A percentile compares a stretch with the other conserved stretches of the same genome.
These are phyloP conservation scores for Dysidea cf. avara DNA, from an alignment of 37 sponge, comb jelly and placozoan species.

Conservation along the genomic window DNA sequence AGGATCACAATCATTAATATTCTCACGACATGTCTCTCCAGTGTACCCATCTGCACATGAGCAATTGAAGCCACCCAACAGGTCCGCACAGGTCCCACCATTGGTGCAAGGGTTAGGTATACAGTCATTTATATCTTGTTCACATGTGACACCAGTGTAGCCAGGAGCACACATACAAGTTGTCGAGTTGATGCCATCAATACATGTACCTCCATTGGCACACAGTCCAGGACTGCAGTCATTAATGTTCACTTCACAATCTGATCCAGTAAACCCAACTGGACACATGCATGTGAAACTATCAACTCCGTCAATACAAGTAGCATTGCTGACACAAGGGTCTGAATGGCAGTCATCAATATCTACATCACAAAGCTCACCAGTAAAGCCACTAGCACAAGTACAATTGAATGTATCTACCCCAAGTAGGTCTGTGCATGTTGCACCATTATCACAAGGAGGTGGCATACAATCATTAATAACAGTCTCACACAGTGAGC, in stretches of 20 bases:
- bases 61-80: slow-evolving; percentile 3
- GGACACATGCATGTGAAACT: slow-evolving; percentile 23
- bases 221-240: slow-evolving; percentile 53
- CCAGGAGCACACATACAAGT: slow-evolving; percentile 35
- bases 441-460: slow-evolving; percentile 15
- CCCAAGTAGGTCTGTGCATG: slow-evolving; percentile 21
- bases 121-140: slow-evolving; percentile 50
- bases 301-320: not conserved
- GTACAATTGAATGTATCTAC: slow-evolving; percentile 5
- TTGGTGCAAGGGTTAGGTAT: slow-evolving; percentile 45
- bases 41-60: slow-evolving; percentile 30
- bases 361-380: slow-evolving; percentile 27
- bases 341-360: slow-evolving; percentile 30
- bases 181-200: slow-evolving; percentile 19
- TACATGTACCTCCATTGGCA: slow-evolving; percentile 39
- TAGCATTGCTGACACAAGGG: slow-evolving; percentile 34
- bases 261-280: slow-evolving; percentile 27
- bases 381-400: slow-evolving; percentile 36
- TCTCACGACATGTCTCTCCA: slow-evolving; percentile 13
- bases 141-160: slow-evolving; percentile 49
- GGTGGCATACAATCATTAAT: slow-evolving; percentile 18
- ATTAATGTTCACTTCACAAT: slow-evolving; percentile 56
- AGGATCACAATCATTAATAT: slow-evolving; percentile 50
- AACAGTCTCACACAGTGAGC: slow-evolving; percentile 4
- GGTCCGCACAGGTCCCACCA: slow-evolving; percentile 22